Evolutionary conservation across 30 jellyfish, hydroid and myxozoan species (phyloP).

Genomic region (Nemopilema nomurai): DNA sequence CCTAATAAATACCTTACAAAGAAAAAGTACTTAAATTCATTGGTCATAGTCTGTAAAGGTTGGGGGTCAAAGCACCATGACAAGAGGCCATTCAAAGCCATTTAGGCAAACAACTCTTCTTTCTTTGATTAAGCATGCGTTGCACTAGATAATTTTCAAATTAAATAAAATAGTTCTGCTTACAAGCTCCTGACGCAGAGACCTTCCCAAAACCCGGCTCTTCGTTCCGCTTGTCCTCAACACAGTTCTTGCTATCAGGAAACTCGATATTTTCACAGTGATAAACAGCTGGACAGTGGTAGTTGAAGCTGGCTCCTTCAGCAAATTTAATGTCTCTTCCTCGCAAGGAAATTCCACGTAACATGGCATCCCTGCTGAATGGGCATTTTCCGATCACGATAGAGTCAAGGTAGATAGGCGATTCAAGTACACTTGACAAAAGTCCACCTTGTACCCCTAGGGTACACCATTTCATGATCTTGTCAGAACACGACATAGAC

Average conservation of each 20-base stretch:
- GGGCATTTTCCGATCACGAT: slow-evolving; percentile 66
- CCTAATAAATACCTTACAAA: no score
- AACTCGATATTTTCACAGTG: slow-evolving; percentile 36
- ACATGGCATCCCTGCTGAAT: slow-evolving; percentile 48
- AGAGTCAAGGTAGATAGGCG: slow-evolving; percentile 59
- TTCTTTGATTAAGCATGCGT: not conserved
- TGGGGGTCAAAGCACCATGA: no score
- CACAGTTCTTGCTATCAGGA: slow-evolving; percentile 50
- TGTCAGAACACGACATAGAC: slow-evolving; percentile 92
- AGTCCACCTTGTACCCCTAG: slow-evolving; percentile 93
- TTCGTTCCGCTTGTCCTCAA: slow-evolving; percentile 27
- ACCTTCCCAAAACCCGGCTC: slow-evolving; percentile 37
- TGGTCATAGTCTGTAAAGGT: no score
- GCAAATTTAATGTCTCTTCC: slow-evolving; percentile 23
- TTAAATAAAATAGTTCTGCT: not conserved
- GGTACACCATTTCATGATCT: slow-evolving; percentile 91
- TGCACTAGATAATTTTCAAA: not conserved
- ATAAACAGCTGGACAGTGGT: slow-evolving; percentile 39
- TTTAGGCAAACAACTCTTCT: no score
- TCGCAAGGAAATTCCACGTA: slow-evolving; percentile 74
- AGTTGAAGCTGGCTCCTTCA: not conserved
- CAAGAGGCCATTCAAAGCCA: no score
- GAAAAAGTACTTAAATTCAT: no score
- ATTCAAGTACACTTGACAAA: slow-evolving; percentile 45
- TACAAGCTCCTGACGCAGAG: slow-evolving; percentile 84